A percentile compares a stretch with the other conserved stretches of the same genome.
These are phyloP conservation scores for Andrena dorsata DNA, from an alignment of 2,888 invertebrate genomes.

Conservation along the genomic window DNA sequence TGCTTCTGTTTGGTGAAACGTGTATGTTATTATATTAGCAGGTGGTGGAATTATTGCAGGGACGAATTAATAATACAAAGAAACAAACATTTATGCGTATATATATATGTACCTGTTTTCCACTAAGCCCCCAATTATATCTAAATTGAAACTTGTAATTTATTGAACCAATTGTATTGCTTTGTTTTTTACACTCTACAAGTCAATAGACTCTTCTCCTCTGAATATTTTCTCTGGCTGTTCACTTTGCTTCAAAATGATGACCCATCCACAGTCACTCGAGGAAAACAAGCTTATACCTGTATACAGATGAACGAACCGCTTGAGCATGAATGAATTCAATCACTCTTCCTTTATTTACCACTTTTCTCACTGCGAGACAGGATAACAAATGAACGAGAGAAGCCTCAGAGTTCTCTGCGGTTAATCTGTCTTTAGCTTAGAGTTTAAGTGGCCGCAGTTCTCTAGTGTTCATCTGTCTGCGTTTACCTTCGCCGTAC, in stretches of 20 bases:
- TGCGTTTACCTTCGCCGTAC: slow-evolving; percentile 25
- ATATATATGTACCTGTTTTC: neutral
- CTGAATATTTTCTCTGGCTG: neutral
- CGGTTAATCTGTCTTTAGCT: slow-evolving; percentile 7
- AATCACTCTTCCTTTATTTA: slow-evolving; percentile 10
- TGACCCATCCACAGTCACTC: neutral
- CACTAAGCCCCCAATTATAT: no score
- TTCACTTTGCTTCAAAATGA: neutral
- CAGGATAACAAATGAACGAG: slow-evolving; percentile 1
- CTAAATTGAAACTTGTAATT: neutral
- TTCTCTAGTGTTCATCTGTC: slow-evolving; percentile 16
- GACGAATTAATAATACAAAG: no score
- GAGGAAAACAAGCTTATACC: neutral
- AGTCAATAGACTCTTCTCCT: neutral
- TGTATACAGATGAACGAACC: neutral
- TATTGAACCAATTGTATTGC: neutral
- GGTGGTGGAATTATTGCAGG: no score
- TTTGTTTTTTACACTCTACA: neutral
- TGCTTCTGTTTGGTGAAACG: no score
- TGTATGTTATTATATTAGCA: no score
- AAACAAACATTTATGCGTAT: neutral
- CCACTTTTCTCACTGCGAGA: neutral
- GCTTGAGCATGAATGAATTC: slow-evolving; percentile 18
- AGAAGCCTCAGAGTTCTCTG: neutral
- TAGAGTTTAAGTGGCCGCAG: neutral